Evolutionary conservation across 2,888 invertebrate genomes (phyloP), one percentile per base, ranked within the genome.

Genomic region (Thymelicus lineola): DNA sequence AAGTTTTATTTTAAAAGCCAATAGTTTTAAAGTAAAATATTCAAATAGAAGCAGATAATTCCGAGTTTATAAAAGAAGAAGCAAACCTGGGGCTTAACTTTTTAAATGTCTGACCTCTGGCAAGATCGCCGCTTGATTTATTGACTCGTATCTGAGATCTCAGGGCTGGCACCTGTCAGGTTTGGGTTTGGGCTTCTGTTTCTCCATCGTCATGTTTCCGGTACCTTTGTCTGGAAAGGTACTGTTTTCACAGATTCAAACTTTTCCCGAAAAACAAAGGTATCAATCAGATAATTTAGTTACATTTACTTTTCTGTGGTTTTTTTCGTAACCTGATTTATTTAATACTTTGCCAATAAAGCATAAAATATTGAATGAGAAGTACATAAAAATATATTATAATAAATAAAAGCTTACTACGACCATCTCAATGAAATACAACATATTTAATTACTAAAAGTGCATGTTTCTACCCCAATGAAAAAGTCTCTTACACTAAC

Each of bases 101-200:
- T 67, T 69, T 65, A 70, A 70, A 70, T 70, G 70, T 65, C 70
- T 70, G 70, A 70, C 70, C 70, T 61, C 70, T 66, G 60, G 71
- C 62, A 66, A 71, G 71, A 72, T 71, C 64, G 66, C 70, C 55
- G 64, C 72, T 75, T 81, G 80, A 82, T 82, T 83, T 82, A 84
- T 81, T 74, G 79, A 76, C 58, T 76, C 65, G 64, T 74, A 72
- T 74, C 71, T 72, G 57, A 60, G 68, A 74, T 74, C 74, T 66
- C 66, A 59, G 63, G 66, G 66, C 63, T 71, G 50, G 28, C 38
- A 66, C 20, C 45, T 62, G 28, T 42, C 28, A 15, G 63, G 35
- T 64, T 68, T 62, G 20, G 53, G 14, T 55, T 55, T 15, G 3
- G 14, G 35, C 61, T 61, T 48, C 55, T 53, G n/a, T 20, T 42